Evolutionary conservation across 1,140 invertebrate genomes (phyloP).

Genomic region (Drusus annulatus): DNA sequence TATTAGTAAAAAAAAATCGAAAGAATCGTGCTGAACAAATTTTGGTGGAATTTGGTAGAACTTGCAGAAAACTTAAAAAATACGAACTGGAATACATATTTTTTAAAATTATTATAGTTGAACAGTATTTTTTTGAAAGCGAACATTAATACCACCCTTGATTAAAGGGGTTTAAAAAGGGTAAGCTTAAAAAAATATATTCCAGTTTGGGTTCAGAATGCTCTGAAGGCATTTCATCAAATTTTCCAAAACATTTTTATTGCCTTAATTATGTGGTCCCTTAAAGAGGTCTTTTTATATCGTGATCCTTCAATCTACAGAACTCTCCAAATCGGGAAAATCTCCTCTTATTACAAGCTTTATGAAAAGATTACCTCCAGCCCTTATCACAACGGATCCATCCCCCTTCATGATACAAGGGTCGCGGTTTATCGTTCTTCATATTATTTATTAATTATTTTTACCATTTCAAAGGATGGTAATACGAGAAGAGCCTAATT

Average conservation of each 20-base stretch:
- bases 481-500: background rate
- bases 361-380: slow-evolving; percentile 56
- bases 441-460: slow-evolving; percentile 31
- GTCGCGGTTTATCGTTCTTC: slow-evolving; percentile 23
- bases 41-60: no score
- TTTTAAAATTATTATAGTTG: no score
- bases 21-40: no score
- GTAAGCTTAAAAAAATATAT: no score
- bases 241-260: slow-evolving; percentile 13
- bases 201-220: no score
- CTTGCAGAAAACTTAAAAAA: no score
- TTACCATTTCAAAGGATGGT: slow-evolving; percentile 36
- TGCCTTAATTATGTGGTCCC: slow-evolving; percentile 22
- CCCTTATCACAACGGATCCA: slow-evolving; percentile 42
- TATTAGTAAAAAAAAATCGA: no score
- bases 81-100: no score
- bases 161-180: no score
- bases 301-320: slow-evolving; percentile 45
- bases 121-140: no score
- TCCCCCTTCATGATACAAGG: slow-evolving; percentile 21
- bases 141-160: no score
- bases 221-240: slow-evolving; percentile 6
- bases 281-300: slow-evolving; percentile 28
- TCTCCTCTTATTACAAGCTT: slow-evolving; percentile 52
- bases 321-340: slow-evolving; percentile 43